Base-by-base conservation (phyloP, 2,113 vertebrate species). In the Spermophilus dauricus region DNA sequence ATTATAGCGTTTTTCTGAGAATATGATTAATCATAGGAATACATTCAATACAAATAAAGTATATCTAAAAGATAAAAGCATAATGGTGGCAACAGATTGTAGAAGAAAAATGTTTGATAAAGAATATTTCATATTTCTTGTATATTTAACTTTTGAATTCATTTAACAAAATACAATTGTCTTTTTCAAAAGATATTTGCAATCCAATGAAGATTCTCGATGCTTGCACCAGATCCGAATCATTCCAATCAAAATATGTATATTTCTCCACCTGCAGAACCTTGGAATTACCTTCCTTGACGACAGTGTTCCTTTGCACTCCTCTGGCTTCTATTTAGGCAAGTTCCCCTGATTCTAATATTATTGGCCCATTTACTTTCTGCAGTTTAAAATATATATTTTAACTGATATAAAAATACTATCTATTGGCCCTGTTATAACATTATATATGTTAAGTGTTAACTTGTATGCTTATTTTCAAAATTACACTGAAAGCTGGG, bases 241-340 rank as follows among this genome's bases (percentile, higher is more conserved):
- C 14, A 76, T 96, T 97, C 4, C 75, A 97, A 37, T 37, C 91
- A 42, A 98, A 77, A n/a, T 98, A 98, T 51, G 3, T 99, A 0
- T 94, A 84, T 86, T 91, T 98, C 78, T 98, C 99, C 92, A 83
- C 98, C 26, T 70, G 98, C 4, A 99, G n/a, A n/a, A n/a, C 76
- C 87, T 99, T 87, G 99, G 98, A 11, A 76, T 96, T 75, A 89
- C 96, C 73, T 99, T 98, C 96, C 95, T 99, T 96, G 98, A 99
- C 89, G 98, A 99, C 16, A 98, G 95, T 34, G 92, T 99, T 24
- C 48, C 97, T 56, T 97, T 76, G 69, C 92, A 99, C 91, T 98
- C 98, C 83, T 86, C 98, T 96, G 99, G 99, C 1, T 87, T 98
- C 78, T 99, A 99, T 39, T 95, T 99, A 98, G 99, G 99, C 98